A percentile compares a stretch with the other conserved stretches of the same genome.
phyloP scores from a whole-genome alignment of 2,113 vertebrate species.

The Crypturellus undulatus region DNA sequence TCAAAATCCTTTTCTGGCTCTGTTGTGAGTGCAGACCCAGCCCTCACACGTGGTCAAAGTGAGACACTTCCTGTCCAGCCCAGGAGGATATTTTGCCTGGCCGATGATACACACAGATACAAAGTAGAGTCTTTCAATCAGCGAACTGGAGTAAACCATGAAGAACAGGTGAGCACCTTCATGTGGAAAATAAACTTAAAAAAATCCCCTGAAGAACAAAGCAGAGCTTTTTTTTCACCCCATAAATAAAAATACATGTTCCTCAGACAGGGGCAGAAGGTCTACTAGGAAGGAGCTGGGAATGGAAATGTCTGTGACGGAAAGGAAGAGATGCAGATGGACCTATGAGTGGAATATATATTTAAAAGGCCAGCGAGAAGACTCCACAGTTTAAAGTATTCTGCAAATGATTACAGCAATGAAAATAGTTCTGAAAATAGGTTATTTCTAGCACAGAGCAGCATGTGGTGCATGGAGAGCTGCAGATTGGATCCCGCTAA shows the following conservation, averaged over 20 bases:
- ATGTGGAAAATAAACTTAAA: neutral
- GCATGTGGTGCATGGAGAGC: too few species aligned
- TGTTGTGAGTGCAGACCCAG: neutral
- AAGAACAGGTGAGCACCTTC: neutral
- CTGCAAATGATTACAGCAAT: neutral
- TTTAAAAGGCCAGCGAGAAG: neutral
- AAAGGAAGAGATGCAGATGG: neutral
- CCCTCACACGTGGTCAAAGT: neutral
- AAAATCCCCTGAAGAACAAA: neutral
- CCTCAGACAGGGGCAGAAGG: too few species aligned
- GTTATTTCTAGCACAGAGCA: too few species aligned
- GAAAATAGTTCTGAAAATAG: neutral
- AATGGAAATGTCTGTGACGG: too few species aligned
- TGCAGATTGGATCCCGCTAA: too few species aligned
- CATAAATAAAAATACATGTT: neutral
- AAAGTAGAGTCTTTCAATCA: neutral
- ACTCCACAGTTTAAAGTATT: neutral
- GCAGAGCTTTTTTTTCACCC: neutral
- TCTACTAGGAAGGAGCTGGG: too few species aligned
- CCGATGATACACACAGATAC: neutral
- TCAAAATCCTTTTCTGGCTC: neutral
- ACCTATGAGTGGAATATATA: neutral
- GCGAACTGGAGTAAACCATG: neutral
- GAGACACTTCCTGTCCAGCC: neutral
- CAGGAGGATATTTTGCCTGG: neutral